Base-by-base conservation (phyloP, 2,888 invertebrate genomes). In the Pecten maximus region DNA sequence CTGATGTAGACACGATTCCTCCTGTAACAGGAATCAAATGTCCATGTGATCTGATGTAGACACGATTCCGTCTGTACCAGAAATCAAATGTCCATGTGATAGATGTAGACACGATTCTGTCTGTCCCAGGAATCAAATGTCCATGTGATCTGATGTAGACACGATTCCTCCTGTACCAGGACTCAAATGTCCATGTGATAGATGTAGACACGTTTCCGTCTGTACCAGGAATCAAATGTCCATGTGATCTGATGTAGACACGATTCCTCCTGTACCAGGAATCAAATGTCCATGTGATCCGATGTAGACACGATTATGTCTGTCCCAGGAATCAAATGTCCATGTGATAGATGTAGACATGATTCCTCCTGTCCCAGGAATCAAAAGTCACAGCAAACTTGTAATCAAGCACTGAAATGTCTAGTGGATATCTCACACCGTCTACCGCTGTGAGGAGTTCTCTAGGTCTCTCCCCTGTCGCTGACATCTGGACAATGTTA, bases 1-100 rank as follows among this genome's bases (percentile, higher is more conserved):
- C n/a, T n/a, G n/a, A 74, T 74, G 28, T 74, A 74, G 60, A 74
- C 28, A 28, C 16, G 60, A 74, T 74, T 74, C 12, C 60, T 74
- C n/a, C 60, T 74, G 60, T 74, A 4, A 2, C 60, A 74, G 0
- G 60, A 74, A 74, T 74, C 60, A 28, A 74, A 74, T 2, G 60
- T 74, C 60, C 28, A 74, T 28, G 16, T 74, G n/a, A 74, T 74
- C n/a, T n/a, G n/a, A 74, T 74, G 28, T 74, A 74, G 60, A 74
- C 28, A 28, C 16, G 60, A 74, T 74, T 74, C 12, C 60, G 12
- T 74, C 60, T 74, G 60, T 74, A 4, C n/a, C 60, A 74, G 0
- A 28, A 74, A 74, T 74, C 60, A 28, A 74, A 74, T 2, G 60
- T 74, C 60, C 28, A 74, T 28, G 16, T 74, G n/a, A 74, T 74